These are phyloP conservation scores for Monodelphis domestica DNA, from an alignment of 2,797 vertebrate genomes.

Conservation along the genomic window DNA sequence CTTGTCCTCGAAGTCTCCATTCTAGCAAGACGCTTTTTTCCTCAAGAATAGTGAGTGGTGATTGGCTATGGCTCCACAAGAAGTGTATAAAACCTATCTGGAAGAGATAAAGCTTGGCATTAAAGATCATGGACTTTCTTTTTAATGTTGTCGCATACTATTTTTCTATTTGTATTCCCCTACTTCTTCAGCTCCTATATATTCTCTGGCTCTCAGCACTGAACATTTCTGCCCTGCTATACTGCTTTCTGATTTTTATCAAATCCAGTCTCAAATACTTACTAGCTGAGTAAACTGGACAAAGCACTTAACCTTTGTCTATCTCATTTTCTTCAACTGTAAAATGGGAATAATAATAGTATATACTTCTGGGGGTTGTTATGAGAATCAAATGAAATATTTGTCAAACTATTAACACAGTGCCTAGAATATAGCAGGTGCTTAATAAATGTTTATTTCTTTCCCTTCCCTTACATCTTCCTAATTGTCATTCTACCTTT, in stretches of 20 bases:
- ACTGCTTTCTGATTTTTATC: neutral
- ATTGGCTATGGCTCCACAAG: neutral
- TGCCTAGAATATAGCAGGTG: neutral
- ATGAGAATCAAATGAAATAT: neutral
- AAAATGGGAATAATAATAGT: neutral
- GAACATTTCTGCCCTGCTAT: neutral
- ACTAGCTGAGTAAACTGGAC: neutral
- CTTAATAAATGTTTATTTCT: neutral
- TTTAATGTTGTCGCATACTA: neutral
- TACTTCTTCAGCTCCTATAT: neutral
- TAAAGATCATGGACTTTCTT: neutral
- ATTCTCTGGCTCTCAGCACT: neutral
- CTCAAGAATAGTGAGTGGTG: neutral
- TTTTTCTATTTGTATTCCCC: neutral
- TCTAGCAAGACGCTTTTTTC: fast-evolving
- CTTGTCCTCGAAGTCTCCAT: fast-evolving
- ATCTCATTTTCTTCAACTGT: neutral
- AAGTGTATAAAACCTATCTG: neutral
- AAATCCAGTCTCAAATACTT: neutral
- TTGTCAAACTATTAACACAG: neutral
- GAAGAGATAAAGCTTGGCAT: neutral
- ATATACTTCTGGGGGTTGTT: neutral
- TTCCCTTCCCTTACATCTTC: neutral
- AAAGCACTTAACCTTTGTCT: neutral
- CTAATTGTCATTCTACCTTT: neutral